Evolutionary conservation across 2,113 vertebrate genomes (phyloP).

Genomic region (Acinonyx jubatus): DNA sequence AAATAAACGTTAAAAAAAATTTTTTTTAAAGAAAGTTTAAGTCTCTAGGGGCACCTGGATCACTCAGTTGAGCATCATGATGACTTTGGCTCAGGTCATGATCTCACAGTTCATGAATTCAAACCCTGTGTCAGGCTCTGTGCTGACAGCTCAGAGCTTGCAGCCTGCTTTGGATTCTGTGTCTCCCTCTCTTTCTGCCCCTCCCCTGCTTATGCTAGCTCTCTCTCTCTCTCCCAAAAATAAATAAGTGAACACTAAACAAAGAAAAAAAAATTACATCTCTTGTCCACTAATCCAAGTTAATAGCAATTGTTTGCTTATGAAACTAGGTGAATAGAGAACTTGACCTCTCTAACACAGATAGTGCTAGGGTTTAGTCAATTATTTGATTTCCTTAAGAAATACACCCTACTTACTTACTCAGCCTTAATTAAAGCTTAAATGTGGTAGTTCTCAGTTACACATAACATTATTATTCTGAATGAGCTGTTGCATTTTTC

Average conservation of each 20-base stretch:
- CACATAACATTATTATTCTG: conserved; percentile 8
- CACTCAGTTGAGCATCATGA: too few relatives aligned
- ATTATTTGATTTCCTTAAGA: background rate
- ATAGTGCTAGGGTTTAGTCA: background rate
- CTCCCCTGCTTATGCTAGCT: too few relatives aligned
- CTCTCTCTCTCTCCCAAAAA: too few relatives aligned
- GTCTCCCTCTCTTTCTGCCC: too few relatives aligned
- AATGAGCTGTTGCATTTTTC: background rate
- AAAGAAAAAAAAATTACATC: background rate
- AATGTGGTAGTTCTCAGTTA: conserved; percentile 6
- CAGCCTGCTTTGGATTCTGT: too few relatives aligned
- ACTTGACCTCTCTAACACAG: background rate
- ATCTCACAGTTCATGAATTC: too few relatives aligned
- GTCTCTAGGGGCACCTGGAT: background rate
- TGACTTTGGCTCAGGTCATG: too few relatives aligned
- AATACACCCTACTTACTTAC: background rate
- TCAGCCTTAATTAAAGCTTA: conserved; percentile 7
- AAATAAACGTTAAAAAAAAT: too few relatives aligned
- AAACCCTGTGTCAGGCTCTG: too few relatives aligned
- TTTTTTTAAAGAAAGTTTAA: background rate
- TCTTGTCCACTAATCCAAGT: background rate
- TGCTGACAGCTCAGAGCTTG: too few relatives aligned
- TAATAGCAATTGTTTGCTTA: conserved; percentile 15
- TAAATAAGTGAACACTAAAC: too few relatives aligned
- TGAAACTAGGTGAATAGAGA: background rate